Conservation (phyloP, 2,113 vertebrate genomes). For the Arizona elegans region DNA sequence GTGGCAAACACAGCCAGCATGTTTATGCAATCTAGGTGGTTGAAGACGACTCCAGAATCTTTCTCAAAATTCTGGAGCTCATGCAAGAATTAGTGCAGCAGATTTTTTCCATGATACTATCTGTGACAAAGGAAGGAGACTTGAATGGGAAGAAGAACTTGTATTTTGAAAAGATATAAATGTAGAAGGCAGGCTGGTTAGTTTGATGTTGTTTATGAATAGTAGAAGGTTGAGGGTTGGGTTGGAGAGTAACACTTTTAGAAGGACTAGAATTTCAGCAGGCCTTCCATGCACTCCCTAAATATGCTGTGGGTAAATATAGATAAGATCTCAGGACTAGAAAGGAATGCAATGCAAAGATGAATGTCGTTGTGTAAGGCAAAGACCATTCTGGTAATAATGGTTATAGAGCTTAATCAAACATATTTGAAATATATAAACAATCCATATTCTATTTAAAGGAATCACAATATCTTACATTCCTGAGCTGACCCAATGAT, state of each 20-base stretch:
- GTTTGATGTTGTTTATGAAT: not conserved
- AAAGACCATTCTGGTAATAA: not conserved
- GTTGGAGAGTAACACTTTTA: not conserved
- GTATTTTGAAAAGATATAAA: not conserved
- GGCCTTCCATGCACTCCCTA: not conserved
- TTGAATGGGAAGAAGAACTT: not conserved
- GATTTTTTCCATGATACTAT: not conserved
- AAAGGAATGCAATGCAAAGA: not conserved
- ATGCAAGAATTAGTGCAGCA: not conserved
- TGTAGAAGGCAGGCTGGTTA: not conserved
- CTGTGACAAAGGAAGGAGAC: not conserved
- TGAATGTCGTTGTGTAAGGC: not conserved
- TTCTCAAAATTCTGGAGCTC: not conserved
- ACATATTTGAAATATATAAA: not conserved
- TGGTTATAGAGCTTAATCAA: not conserved
- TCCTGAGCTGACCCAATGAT: constrained; percentile 90
- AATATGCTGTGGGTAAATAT: not conserved
- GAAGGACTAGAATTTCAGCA: not conserved
- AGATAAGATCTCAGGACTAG: not conserved
- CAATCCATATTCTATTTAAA: not conserved
- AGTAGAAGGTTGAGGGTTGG: not conserved
- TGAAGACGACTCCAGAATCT: not conserved
- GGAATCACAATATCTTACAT: constrained; percentile 70
- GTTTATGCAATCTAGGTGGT: not conserved
- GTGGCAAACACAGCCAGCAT: not conserved